Evolutionary conservation across 92 coral and sea anemone genomes (phyloP), one percentile per base, ranked within the genome.

Genomic region (Palythoa caribaeorum): DNA sequence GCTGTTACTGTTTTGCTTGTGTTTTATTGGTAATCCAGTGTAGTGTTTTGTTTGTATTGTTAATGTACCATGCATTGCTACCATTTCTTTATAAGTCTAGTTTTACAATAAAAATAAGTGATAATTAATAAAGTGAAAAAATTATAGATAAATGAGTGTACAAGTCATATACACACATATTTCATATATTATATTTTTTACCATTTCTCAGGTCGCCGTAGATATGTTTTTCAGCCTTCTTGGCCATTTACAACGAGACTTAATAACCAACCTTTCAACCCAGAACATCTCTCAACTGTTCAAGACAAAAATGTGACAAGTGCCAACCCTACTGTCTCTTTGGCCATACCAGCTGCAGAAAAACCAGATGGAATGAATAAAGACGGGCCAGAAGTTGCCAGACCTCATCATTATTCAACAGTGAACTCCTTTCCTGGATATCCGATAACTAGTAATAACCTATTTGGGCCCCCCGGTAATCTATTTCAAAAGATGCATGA

Each of bases 391-490:
- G 17, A 13, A 38, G 5, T 7, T 13, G 5, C 81, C 1, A 55
- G 17, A 15, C n/a, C 77, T 68, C 63, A 13, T 16, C 77, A 47
- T 3, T 68, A 65, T 16, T n/a, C 11, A 15, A 85, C 35, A 28
- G 36, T 39, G 6, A 36, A 28, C 59, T 85, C 71, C 14, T 71
- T 55, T 20, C 73, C 80, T 6, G 79, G 83, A 3, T 74, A 69
- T 77, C 81, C 81, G 21, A 36, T 77, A 15, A 77, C 19, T 38
- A 52, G 63, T 77, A 12, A 77, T 20, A 17, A 77, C 62, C 9
- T 77, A 17, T 21, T 15, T 52, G 81, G 81, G 37, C 15, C 57
- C 1, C 28, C 28, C 28, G 28, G 28, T 28, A 28, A 28, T 28
- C 16, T 47, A 3, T 48, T 75, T 75, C 60, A 7, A 15, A 5